phyloP scores from a whole-genome alignment of 1,140 invertebrate genomes.

The Leptoteleia sp. region DNA sequence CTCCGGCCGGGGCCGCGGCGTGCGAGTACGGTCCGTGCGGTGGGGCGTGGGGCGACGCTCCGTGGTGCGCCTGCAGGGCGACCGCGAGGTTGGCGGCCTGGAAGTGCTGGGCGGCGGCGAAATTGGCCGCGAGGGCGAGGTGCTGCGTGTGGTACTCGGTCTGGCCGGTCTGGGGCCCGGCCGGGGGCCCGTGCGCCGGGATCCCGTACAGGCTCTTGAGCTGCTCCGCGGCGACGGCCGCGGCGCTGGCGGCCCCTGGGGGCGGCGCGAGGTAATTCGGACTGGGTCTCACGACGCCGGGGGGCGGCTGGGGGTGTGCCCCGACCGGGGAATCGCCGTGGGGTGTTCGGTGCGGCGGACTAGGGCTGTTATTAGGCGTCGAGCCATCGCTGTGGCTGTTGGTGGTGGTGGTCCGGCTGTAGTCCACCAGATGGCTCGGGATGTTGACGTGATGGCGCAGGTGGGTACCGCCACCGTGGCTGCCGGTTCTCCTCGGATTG shows the following conservation, averaged over 20 bases:
- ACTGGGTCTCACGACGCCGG: constrained; percentile 79
- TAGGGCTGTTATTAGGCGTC: constrained; percentile 83
- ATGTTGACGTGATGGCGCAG: constrained; percentile 67
- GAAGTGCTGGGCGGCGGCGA: constrained; percentile 78
- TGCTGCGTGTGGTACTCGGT: constrained; percentile 78
- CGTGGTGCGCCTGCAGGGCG: constrained; percentile 80
- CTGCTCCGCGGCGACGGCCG: constrained; percentile 77
- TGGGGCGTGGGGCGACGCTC: constrained; percentile 58
- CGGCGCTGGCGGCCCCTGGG: constrained; percentile 84
- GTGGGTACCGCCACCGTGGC: constrained; percentile 42
- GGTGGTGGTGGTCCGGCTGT: constrained; percentile 63
- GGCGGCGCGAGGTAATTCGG: constrained; percentile 88
- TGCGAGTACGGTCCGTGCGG: no score
- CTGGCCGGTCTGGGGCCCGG: constrained; percentile 80
- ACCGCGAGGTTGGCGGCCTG: constrained; percentile 78
- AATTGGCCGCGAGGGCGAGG: constrained; percentile 76
- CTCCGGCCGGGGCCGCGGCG: no score
- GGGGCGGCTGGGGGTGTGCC: constrained; percentile 74
- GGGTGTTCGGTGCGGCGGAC: constrained; percentile 82
- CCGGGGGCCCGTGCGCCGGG: constrained; percentile 79
- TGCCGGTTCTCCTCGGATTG: constrained; percentile 67
- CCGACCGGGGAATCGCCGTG: constrained; percentile 77
- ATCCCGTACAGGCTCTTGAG: constrained; percentile 80
- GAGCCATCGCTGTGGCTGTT: constrained; percentile 79
- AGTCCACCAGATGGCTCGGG: constrained; percentile 71